Evolutionary conservation across 1,140 invertebrate genomes (phyloP), one percentile per base, ranked within the genome.

Genomic region (Samia ricini): DNA sequence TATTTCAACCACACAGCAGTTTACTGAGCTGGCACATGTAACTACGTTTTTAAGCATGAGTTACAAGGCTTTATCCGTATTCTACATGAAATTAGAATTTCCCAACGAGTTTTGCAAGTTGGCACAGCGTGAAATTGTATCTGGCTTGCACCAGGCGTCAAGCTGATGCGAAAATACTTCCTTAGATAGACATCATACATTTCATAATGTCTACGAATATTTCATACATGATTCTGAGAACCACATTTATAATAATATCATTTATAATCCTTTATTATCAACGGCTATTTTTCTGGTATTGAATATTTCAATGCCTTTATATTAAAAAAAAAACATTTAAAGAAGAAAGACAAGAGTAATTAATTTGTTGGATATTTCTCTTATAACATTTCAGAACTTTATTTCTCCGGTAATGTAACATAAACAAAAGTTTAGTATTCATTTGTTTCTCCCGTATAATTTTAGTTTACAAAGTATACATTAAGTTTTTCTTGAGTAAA

Each of bases 51-150:
- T 77, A 69, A 76, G 64, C 65, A 62, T 66, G 60, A 79, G 60
- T 63, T 60, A 18, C 51, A 59, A 58, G 62, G 61, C 55, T 68
- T 72, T 69, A 77, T 70, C 69, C 68, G 74, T 78, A 79, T 82
- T 81, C 74, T 74, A 72, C 76, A 79, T 85, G 77, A 83, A 87
- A 87, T 83, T 87, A 79, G 81, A 81, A 83, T 83, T 78, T 76
- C 81, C 69, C 76, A 71, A 82, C 73, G 72, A 81, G 83, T 85
- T 87, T 76, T 73, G 77, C 82, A 83, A 85, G 81, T 85, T 85
- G 79, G 77, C 83, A 77, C 77, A 77, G 77, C 84, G 84, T 87
- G 84, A 87, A 87, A 87, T 87, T 87, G 84, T 87, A 78, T 81
- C 84, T 79, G 76, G 75, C 81, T 77, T 76, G 77, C 78, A 80